Evolutionary conservation across 2,797 vertebrate genomes (phyloP).

Genomic region (Argentina silus): DNA sequence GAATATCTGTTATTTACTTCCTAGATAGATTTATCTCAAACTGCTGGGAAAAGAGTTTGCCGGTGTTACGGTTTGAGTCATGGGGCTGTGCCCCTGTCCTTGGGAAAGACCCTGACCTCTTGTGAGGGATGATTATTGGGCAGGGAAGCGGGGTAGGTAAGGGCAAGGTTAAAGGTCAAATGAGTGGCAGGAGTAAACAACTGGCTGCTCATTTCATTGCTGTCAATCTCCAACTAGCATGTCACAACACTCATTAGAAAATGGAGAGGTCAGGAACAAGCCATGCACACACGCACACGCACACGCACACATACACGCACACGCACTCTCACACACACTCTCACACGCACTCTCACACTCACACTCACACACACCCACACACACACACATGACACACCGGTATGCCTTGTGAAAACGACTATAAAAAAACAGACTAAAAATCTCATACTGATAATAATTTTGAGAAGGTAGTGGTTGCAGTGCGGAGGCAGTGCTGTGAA

Average conservation of each 20-base stretch:
- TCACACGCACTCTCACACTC: no score
- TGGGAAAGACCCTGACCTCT: conserved; percentile 16
- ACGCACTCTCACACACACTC: no score
- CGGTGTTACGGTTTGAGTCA: conserved; percentile 26
- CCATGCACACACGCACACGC: background rate
- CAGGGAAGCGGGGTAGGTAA: background rate
- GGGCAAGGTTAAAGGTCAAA: conserved; percentile 54
- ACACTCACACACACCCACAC: no score
- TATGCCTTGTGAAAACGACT: background rate
- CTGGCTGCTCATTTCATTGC: conserved; percentile 29
- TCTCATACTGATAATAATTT: background rate
- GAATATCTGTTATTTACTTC: conserved; percentile 11
- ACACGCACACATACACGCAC: no score
- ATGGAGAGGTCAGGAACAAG: conserved; percentile 34
- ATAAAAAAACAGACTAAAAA: background rate
- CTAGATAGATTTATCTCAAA: conserved; percentile 6
- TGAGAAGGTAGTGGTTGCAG: background rate
- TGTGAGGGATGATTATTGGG: conserved; percentile 40
- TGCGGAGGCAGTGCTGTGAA: conserved; percentile 45
- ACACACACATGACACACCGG: no score
- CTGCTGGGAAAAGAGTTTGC: background rate
- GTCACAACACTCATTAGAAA: conserved; percentile 16
- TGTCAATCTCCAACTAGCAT: conserved; percentile 33
- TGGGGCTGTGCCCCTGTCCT: conserved; percentile 16
- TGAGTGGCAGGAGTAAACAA: conserved; percentile 55